A percentile compares a stretch with the other conserved stretches of the same genome.
Conservation (phyloP, 2,797 vertebrate genomes). For the Amblyopsis hoosieri region DNA sequence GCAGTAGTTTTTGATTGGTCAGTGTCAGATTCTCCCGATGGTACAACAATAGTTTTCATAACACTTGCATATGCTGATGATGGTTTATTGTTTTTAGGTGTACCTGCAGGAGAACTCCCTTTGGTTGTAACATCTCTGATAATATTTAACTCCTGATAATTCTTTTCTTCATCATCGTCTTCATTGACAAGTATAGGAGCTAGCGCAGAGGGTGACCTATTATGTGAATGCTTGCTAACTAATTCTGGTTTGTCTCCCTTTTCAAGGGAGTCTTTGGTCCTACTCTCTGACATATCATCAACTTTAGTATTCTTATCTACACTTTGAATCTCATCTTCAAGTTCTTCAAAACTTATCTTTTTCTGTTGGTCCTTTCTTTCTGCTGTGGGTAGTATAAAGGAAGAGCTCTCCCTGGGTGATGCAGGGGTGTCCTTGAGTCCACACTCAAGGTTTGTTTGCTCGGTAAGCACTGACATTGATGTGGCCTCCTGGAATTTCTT, state of each 20-base stretch:
- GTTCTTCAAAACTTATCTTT: slow-evolving; percentile 30
- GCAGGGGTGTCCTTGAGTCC: slow-evolving; percentile 27
- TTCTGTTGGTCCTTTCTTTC: slow-evolving; percentile 50
- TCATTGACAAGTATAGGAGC: slow-evolving; percentile 65
- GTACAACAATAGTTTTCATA: slow-evolving; percentile 72
- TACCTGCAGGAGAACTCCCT: slow-evolving; percentile 15
- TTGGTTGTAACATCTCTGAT: slow-evolving; percentile 25
- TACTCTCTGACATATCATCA: slow-evolving; percentile 29
- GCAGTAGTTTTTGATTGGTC: slow-evolving; percentile 6
- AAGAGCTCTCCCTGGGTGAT: slow-evolving; percentile 41
- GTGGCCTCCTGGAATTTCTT: slow-evolving; percentile 84
- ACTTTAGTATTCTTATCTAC: slow-evolving; percentile 21
- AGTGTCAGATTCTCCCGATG: slow-evolving; percentile 7
- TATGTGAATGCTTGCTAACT: slow-evolving; percentile 17
- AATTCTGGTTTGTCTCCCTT: slow-evolving; percentile 25
- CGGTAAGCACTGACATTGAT: slow-evolving; percentile 85
- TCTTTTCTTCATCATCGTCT: slow-evolving; percentile 44
- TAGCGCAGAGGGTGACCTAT: slow-evolving; percentile 36
- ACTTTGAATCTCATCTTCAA: slow-evolving; percentile 15
- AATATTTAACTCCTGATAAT: slow-evolving; percentile 24
- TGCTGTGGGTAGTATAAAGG: slow-evolving; percentile 41
- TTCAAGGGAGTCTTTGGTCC: slow-evolving; percentile 52
- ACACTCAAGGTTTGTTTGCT: slow-evolving; percentile 62
- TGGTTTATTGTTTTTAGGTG: slow-evolving; percentile 15
- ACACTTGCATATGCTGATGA: slow-evolving; percentile 71